Evolutionary conservation across 2,113 vertebrate genomes (phyloP), one percentile per base, ranked within the genome.

Genomic region (Uria aalge): DNA sequence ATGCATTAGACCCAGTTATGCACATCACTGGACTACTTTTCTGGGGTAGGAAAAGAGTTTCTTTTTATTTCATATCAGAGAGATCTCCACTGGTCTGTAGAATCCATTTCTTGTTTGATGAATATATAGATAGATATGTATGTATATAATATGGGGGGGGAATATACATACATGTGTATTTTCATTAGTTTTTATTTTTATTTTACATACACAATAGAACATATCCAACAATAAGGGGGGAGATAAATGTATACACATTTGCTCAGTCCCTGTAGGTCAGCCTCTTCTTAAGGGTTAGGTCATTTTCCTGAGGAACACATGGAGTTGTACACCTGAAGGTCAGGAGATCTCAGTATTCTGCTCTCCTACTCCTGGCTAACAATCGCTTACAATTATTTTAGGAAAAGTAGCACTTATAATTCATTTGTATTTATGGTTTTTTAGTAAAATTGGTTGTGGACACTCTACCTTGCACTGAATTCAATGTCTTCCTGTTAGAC

Each of bases 241-340:
- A 69, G 6, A 45, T 8, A 67, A 91, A 89, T 86, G 4, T 5
- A 48, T 26, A 21, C 1, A 9, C 5, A 59, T 4, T 45, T 38
- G 6, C 8, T 22, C 34, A 24, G 5, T 30, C 4, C 6, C 11
- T 80, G 12, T 29, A 50, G 8, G 4, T 15, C 1, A 2, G 2
- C 5, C 7, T 59, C 5, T 43, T 69, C 7, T 60, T 62, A 56
- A 77, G 22, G 3, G 1, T 71, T 66, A 66, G 14, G 15, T 6
- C 9, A 45, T 64, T 77, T 53, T 50, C 14, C 20, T 27, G 12
- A 62, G 8, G 20, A 62, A 77, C 67, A 55, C 29, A 1, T 16
- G 1, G 5, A 50, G 5, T 29, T 34, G 2, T 14, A 55, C 41
- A 38, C 2, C 3, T 67, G 47, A 62, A 74, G 3, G 11, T 19